Evolutionary conservation across 2,888 invertebrate species (phyloP).

Genomic region (Nymphalis c-album): DNA sequence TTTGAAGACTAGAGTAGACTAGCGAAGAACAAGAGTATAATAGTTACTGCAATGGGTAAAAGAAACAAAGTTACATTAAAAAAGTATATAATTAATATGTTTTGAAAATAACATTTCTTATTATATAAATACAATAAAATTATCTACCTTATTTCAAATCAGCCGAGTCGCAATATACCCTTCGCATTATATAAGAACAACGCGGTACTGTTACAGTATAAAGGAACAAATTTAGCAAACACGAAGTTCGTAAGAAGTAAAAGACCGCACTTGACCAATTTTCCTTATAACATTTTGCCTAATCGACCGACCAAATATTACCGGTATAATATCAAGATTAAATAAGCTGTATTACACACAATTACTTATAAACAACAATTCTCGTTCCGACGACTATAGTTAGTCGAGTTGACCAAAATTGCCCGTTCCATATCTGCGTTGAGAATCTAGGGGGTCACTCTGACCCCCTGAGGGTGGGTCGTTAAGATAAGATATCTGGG

Average conservation of each 20-base stretch:
- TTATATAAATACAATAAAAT: too few species aligned
- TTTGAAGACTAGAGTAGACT: too few species aligned
- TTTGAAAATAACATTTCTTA: too few species aligned
- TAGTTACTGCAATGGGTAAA: too few species aligned
- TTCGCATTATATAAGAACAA: too few species aligned
- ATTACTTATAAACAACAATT: slow-evolving; percentile 51
- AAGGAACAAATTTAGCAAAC: slow-evolving; percentile 7
- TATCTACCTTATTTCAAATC: too few species aligned
- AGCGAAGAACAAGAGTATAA: too few species aligned
- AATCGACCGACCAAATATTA: slow-evolving; percentile 32
- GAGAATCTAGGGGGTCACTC: slow-evolving; percentile 51
- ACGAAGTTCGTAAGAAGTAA: slow-evolving; percentile 19
- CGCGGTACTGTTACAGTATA: not conserved
- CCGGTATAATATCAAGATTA: slow-evolving; percentile 37
- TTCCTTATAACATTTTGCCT: slow-evolving; percentile 26
- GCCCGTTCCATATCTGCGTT: slow-evolving; percentile 66
- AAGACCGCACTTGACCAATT: slow-evolving; percentile 27
- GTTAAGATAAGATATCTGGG: slow-evolving; percentile 77
- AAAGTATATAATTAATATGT: too few species aligned
- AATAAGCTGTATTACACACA: slow-evolving; percentile 43
- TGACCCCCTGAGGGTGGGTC: slow-evolving; percentile 51
- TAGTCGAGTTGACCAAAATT: slow-evolving; percentile 68
- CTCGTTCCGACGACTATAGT: slow-evolving; percentile 58
- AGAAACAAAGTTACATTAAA: too few species aligned
- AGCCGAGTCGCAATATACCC: not conserved